Base-by-base conservation (phyloP, 92 coral and sea anemone genomes). In the Virgularia gustaviana region DNA sequence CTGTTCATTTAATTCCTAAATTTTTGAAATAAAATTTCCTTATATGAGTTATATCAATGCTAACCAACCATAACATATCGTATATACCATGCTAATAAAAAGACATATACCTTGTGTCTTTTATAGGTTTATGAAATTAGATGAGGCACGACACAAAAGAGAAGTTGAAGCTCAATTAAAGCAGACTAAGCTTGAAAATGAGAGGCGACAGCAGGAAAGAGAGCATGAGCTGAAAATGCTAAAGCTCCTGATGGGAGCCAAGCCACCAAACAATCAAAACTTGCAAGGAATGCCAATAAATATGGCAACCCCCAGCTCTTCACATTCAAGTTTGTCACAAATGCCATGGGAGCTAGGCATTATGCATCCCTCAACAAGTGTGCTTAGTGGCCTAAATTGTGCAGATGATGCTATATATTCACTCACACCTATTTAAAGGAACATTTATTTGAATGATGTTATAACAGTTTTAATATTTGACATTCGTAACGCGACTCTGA, bases 91-190 rank as follows among this genome's bases (percentile, higher is more conserved):
- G 4, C 4, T 51, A 20, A 51, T 51, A 11, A 8, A 51, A 51
- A 51, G 20, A 15, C 56, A 16, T 68, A 24, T 49, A 30, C 18
- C 15, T 51, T 2, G 23, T 12, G 43, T 70, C 15, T 70, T n/a
- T 30, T 23, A 44, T 44, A 73, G 78, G 66, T 62, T 73, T 51
- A 73, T 73, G 71, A 73, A 73, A 58, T 18, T 73, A 9, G 78
- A 73, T 1, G 78, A 73, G 12, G 70, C 71, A 35, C n/a, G 78
- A 34, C 71, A 73, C 41, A 31, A 59, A 59, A 29, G 34, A 59
- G 65, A 59, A 31, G 33, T 59, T 36, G 65, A 59, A 4, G 28
- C n/a, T 36, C 65, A 59, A 59, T 32, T 27, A 31, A 59, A 59
- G 42, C 29, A 24, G 51, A 51, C 41, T 37, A 41, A 71, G 49